A percentile compares a stretch with the other conserved stretches of the same genome.
phyloP scores from a whole-genome alignment of 1,140 invertebrate genomes.

The Scaptodrosophila lebanonensis region DNA sequence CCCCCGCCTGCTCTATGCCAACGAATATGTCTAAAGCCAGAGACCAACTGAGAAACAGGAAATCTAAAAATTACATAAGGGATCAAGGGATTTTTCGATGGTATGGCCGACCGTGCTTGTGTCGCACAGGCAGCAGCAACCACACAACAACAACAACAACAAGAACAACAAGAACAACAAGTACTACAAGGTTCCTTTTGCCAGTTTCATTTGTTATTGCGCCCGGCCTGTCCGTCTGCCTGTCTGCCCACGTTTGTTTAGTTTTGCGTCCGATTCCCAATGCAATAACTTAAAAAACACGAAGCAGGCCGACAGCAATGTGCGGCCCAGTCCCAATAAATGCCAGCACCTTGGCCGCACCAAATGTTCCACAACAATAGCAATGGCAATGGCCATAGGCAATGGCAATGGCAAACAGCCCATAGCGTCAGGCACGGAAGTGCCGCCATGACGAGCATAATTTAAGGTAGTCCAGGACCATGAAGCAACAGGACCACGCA shows the following conservation, averaged over 20 bases:
- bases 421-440: constrained; percentile 44
- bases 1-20: no score
- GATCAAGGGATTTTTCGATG: constrained; percentile 67
- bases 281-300: constrained; percentile 76
- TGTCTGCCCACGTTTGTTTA: constrained; percentile 54
- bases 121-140: constrained; percentile 42
- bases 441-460: constrained; percentile 72
- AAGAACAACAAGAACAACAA: constrained; percentile 13
- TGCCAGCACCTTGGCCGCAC: constrained; percentile 25
- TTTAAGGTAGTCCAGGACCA: constrained; percentile 54
- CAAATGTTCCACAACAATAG: constrained; percentile 50
- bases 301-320: constrained; percentile 50
- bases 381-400: constrained; percentile 23
- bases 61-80: constrained; percentile 77
- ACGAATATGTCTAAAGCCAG: constrained; percentile 3
- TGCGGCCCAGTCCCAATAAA: constrained; percentile 36
- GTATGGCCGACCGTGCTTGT: constrained; percentile 32
- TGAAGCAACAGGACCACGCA: constrained; percentile 35
- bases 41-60: constrained; percentile 57
- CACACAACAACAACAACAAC: constrained; percentile 42
- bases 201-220: constrained; percentile 70
- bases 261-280: constrained; percentile 72
- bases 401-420: no score
- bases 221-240: constrained; percentile 28
- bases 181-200: constrained; percentile 28